A percentile compares a stretch with the other conserved stretches of the same genome.
Conservation (phyloP, 53 echinoderm and acorn worm species). For the Astropecten irregularis region DNA sequence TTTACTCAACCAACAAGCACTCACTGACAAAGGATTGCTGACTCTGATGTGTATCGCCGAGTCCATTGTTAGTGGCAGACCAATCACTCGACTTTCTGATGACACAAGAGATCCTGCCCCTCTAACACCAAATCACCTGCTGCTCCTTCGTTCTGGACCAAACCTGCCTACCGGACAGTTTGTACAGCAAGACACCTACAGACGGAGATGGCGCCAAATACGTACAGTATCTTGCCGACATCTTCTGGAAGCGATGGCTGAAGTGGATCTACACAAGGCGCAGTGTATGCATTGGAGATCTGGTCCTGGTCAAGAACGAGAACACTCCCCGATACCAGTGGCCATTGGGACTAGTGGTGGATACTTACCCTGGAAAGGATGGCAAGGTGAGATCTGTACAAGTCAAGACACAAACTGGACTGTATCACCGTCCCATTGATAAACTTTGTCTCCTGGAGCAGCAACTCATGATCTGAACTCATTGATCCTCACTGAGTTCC, state of each 20-base stretch:
- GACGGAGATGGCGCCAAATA: constrained; percentile 50
- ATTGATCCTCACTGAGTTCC: background rate
- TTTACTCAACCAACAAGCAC: constrained; percentile 52
- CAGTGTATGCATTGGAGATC: constrained; percentile 30
- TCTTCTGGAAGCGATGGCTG: constrained; percentile 61
- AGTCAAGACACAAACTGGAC: constrained; percentile 17
- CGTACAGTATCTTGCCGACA: constrained; percentile 55
- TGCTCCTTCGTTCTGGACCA: constrained; percentile 49
- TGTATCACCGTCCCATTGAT: constrained; percentile 5
- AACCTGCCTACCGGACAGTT: constrained; percentile 52
- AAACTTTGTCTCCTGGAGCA: constrained; percentile 10
- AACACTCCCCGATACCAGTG: constrained; percentile 7
- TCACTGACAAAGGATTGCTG: constrained; percentile 49
- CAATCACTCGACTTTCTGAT: constrained; percentile 52
- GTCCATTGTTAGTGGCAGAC: constrained; percentile 57
- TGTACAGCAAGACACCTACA: constrained; percentile 54
- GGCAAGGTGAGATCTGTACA: constrained; percentile 12
- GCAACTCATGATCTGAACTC: background rate
- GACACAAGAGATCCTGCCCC: constrained; percentile 61
- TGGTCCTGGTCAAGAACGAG: constrained; percentile 25
- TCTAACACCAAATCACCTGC: constrained; percentile 70
- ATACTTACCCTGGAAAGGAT: constrained; percentile 26
- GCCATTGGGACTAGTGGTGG: constrained; percentile 5
- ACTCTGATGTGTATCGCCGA: constrained; percentile 71
- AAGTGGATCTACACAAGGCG: constrained; percentile 40